These are phyloP conservation scores for Ramphastos sulfuratus DNA, from an alignment of 2,113 vertebrate genomes.

Conservation along the genomic window DNA sequence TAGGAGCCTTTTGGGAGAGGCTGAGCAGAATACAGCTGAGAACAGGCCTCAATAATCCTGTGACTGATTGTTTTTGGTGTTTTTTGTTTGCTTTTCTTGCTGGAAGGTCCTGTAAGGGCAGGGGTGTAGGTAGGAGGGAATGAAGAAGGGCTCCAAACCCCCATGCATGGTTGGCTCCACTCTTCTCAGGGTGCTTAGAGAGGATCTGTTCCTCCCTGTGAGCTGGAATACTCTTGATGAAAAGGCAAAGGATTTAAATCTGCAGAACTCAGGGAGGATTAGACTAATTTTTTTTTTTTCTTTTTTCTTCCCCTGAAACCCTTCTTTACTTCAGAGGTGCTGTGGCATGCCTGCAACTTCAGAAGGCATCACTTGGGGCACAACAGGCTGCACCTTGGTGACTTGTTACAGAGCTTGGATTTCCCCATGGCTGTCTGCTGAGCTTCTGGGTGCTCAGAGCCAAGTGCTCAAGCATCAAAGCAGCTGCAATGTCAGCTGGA, in stretches of 20 bases:
- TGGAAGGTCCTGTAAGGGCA: not conserved
- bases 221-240: not conserved
- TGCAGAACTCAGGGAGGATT: not conserved
- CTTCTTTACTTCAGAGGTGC: not conserved
- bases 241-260: not conserved
- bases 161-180: fast-evolving
- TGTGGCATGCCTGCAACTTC: not conserved
- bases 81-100: not conserved
- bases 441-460: not conserved
- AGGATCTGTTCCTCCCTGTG: not conserved
- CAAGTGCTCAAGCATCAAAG: not conserved
- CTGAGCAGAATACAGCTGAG: not conserved
- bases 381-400: not conserved
- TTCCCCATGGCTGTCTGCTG: not conserved
- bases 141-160: not conserved
- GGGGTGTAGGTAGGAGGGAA: not conserved
- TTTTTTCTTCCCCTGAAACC: not conserved
- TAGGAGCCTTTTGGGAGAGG: not conserved
- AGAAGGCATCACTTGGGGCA: not conserved
- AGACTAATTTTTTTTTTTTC: not conserved
- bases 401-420: not conserved
- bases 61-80: not conserved
- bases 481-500: not conserved
- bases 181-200: not conserved
- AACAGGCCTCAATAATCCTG: not conserved